Evolutionary conservation across 2,113 vertebrate genomes (phyloP), one percentile per base, ranked within the genome.

Genomic region (Platanista minor): DNA sequence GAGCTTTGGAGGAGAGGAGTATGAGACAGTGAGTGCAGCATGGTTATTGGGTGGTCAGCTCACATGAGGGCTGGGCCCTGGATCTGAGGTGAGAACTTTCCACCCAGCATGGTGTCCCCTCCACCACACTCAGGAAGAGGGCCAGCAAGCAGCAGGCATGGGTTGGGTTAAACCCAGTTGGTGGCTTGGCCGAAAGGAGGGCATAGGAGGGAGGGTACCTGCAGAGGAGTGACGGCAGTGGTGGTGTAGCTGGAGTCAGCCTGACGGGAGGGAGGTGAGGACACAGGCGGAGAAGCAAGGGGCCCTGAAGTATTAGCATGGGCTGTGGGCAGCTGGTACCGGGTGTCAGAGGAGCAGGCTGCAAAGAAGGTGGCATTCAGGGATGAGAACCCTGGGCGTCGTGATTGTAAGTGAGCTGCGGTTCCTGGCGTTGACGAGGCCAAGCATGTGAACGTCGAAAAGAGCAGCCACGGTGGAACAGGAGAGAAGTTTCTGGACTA

Each of bases 11-110:
- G 67, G 25, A 3, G 2, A 3, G 8, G 20, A 36, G 36, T 14
- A 39, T 0, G 4, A 6, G 15, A 14, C 29, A 1, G 17, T 0
- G 3, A 15, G 14, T 0, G 1, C 0, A 23, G 25, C 8, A 7
- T 1, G 4, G 39, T 21, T 54, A 6, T 9, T 27, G 29, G n/a
- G 31, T 1, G 0, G 1, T 4, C 5, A 8, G 72, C 7, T n/a
- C 41, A 21, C 9, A 0, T 7, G 27, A 4, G 6, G 36, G 17
- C 59, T 23, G 27, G 92, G 18, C 3, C 18, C 27, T 17, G 15
- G 31, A 21, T 27, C 52, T 8, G 5, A 33, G 20, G 59, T 10
- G 18, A 21, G 52, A 20, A 10, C 39, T 6, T 7, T 12, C n/a
- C 11, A 2, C 39, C 8, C 0, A 1, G 29, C 25, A 6, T 5